These are phyloP conservation scores for Pandion haliaetus DNA, from an alignment of 2,113 vertebrate genomes.

Conservation along the genomic window DNA sequence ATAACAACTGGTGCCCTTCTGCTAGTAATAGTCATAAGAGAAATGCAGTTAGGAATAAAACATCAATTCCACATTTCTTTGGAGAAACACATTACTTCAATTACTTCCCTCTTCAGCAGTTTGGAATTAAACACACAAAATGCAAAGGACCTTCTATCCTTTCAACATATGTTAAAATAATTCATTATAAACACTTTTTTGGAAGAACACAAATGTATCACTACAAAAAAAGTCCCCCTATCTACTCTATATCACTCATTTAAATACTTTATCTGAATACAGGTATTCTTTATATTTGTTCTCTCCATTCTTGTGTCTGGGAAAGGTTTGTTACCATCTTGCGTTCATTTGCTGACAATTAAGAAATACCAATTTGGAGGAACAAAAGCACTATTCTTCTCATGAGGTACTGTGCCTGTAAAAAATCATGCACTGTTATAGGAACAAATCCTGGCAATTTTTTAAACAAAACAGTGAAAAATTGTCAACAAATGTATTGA, in stretches of 20 bases:
- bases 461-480: background rate
- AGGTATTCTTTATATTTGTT: background rate
- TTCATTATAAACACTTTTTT: background rate
- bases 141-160: background rate
- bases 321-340: background rate
- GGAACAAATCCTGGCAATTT: background rate
- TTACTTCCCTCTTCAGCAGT: background rate
- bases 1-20: background rate
- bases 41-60: background rate
- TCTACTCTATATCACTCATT: background rate
- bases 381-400: conserved; percentile 29
- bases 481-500: background rate
- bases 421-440: background rate
- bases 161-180: background rate
- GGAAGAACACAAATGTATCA: background rate
- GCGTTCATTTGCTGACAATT: conserved; percentile 25
- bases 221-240: background rate
- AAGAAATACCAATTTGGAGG: background rate
- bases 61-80: background rate
- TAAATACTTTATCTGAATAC: background rate
- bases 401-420: background rate
- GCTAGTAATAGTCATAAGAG: background rate
- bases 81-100: background rate
- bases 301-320: background rate
- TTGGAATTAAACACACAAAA: background rate